Evolutionary conservation across 2,113 vertebrate genomes (phyloP), one percentile per base, ranked within the genome.

Genomic region (Bubalus kerabau): DNA sequence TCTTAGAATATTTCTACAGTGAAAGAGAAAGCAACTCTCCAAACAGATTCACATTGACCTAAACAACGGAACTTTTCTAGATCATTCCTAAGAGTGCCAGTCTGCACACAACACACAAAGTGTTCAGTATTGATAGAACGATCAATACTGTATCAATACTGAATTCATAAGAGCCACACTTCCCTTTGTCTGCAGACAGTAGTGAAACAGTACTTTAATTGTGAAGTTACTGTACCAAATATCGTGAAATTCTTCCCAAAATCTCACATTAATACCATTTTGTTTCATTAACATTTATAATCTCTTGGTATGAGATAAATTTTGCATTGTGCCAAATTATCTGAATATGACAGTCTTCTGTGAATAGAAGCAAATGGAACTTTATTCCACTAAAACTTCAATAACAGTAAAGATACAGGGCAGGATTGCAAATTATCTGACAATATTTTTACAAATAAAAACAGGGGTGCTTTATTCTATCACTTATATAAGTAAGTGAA

Each of bases 271-370:
- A 93, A 94, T 62, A 40, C 86, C 96, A 97, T 93, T 97, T 98
- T 97, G 82, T 97, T 98, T 92, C 94, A 96, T 97, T 98, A 98
- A 97, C 87, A 94, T 97, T 97, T 92, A 97, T 95, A 96, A 78
- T 98, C 84, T 98, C 86, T 43, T 84, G 48, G 92, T 19, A 96
- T 57, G 95, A 94, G 85, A 96, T 96, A 95, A 97, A 98, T 98
- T 95, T 92, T 96, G 78, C 97, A 91, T 97, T 93, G 60, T 90
- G 78, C 76, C 93, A 40, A 40, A 93, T 96, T 96, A 82, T 76
- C 82, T 95, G 82, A 93, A 83, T 89, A 67, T 67, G 85, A 98
- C 81, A 84, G 78, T 78, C 67, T 95, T 96, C 82, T 94, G 82
- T 91, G 95, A 94, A 87, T 23, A 94, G 57, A 95, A 94, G 40